Base-by-base conservation (phyloP, 2,797 vertebrate genomes). In the Channallabes apus region DNA sequence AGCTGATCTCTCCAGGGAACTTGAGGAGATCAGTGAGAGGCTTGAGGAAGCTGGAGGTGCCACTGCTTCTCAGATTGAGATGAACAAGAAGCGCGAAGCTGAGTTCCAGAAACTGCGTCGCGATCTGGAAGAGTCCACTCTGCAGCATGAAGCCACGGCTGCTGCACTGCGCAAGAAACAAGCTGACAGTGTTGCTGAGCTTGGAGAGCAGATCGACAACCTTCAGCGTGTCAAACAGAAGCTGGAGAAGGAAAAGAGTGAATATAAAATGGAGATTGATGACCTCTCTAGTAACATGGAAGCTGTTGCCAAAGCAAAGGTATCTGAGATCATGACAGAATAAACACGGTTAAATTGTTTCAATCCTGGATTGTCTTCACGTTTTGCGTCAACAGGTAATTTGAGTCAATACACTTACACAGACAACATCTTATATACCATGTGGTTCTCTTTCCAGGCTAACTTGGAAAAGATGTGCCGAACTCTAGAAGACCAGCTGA, bases 131-230 rank as follows among this genome's bases (percentile, higher is more conserved):
- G 96, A 97, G 91, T 90, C 97, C 91, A 97, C 95, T 5, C 91
- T 97, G 85, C 96, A 97, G 91, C 96, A 97, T 0, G 97, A 97
- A 85, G 95, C 96, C 83, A 97, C 96, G 84, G 94, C 95, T 97
- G 0, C 91, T 91, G 96, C 91, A 97, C 95, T 6, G 91, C 97
- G 85, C 96, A 97, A 51, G 46, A 51, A 51, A 93, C 96, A 97
- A 0, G 95, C 94, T 0, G 96, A 97, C 85, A 96, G 91, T 24
- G 59, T 61, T 61, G 59, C 59, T 61, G 59, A 61, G 59, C 59
- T 61, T 61, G 59, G 59, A 61, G 59, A 61, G 22, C 59, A 61
- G 59, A 61, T 61, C 59, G 92, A 97, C 88, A 97, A 96, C 92
- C 95, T 97, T 79, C 97, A 97, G 71, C 91, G 95, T 0, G 95